These are phyloP conservation scores for Synodontis membranacea DNA, from an alignment of 2,113 vertebrate species.

Conservation along the genomic window DNA sequence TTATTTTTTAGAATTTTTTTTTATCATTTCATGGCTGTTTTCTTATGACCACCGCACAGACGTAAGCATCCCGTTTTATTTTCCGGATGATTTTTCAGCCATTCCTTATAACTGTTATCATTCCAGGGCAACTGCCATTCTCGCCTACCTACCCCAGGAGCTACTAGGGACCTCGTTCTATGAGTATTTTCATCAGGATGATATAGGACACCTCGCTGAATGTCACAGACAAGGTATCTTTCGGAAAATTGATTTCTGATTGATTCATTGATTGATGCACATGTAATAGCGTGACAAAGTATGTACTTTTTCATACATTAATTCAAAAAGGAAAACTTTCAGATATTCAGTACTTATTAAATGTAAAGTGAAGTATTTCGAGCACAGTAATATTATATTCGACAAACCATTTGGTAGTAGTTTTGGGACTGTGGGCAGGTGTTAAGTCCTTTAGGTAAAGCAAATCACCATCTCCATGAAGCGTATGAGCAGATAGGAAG, in stretches of 20 bases:
- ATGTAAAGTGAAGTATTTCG: no score
- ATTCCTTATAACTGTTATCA: slow-evolving; percentile 8
- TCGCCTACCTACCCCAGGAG: slow-evolving; percentile 98
- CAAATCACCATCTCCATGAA: no score
- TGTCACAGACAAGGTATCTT: slow-evolving; percentile 92
- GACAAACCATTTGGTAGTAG: no score
- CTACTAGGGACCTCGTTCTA: slow-evolving; percentile 99
- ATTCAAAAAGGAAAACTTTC: no score
- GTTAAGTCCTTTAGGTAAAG: no score
- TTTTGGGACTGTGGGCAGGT: no score
- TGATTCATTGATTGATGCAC: no score
- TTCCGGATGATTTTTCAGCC: neutral
- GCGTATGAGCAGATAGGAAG: no score
- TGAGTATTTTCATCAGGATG: slow-evolving; percentile 98
- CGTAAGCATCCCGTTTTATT: neutral
- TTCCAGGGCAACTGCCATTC: slow-evolving; percentile 91
- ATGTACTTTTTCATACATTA: no score
- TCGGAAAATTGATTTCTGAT: neutral
- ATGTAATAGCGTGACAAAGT: no score
- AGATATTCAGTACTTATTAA: no score
- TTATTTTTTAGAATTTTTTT: neutral
- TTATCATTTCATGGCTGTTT: neutral
- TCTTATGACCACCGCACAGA: neutral
- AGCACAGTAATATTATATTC: no score
- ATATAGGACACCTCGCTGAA: slow-evolving; percentile 94